Conservation (phyloP, 2,797 vertebrate genomes). For the Anguilla megastoma region DNA sequence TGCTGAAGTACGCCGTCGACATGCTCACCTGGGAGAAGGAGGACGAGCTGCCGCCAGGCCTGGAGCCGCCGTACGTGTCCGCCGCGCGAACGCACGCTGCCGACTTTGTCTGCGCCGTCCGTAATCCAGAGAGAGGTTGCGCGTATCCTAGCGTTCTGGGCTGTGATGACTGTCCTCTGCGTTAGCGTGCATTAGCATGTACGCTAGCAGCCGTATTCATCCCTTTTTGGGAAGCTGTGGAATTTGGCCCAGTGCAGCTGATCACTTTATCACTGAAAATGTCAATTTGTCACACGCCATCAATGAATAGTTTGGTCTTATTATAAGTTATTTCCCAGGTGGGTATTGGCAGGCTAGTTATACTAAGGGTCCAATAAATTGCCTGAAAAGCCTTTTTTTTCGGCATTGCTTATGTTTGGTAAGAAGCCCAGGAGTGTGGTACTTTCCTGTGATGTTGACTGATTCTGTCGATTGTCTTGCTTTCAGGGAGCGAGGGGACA, state of each 20-base stretch:
- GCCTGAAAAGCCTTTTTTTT: neutral
- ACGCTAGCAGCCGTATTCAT: neutral
- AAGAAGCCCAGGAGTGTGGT: neutral
- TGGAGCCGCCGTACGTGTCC: constrained; percentile 79
- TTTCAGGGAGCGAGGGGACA: constrained; percentile 81
- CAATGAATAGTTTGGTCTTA: neutral
- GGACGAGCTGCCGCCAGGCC: constrained; percentile 80
- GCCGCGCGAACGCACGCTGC: neutral
- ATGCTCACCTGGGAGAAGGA: constrained; percentile 96
- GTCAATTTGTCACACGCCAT: neutral
- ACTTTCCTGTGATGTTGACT: neutral
- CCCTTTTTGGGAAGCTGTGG: neutral
- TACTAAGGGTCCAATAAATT: neutral
- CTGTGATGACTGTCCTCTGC: neutral
- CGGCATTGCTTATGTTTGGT: neutral
- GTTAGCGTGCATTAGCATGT: neutral
- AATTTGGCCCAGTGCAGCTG: neutral
- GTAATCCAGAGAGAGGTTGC: neutral
- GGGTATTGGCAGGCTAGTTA: neutral
- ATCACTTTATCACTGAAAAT: neutral
- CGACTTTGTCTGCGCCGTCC: neutral
- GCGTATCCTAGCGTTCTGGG: neutral
- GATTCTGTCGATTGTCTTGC: neutral
- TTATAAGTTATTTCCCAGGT: neutral
- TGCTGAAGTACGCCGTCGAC: constrained; percentile 92